Base-by-base conservation (phyloP, 2,888 invertebrate species). In the Rhogogaster chlorosoma region DNA sequence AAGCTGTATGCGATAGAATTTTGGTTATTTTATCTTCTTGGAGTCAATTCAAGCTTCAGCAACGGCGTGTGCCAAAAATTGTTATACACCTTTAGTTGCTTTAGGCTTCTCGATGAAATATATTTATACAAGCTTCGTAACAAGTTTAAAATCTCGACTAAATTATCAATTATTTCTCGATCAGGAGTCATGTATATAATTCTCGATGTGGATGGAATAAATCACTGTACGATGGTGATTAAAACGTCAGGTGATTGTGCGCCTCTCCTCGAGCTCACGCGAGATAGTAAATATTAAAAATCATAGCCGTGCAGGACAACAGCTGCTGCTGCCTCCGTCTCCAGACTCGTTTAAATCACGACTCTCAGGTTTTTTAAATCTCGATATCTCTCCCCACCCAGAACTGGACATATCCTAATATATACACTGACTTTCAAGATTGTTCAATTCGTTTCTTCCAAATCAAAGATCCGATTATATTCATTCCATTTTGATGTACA, bases 141-240 rank as follows among this genome's bases (percentile, higher is more conserved):
- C 12, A 7, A 61, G 26, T 61, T 61, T 26, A 61, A 61, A 32
- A 67, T 15, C 67, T 67, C 18, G 18, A 67, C 18, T 32, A 67
- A 67, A 67, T 67, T 67, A 67, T 67, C 67, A 29, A 67, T 67
- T 67, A 67, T 67, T 67, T 32, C 18, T 67, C 18, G 67, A 32
- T 67, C 32, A 67, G 15, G 67, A 67, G 67, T 67, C 67, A 32
- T 67, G 32, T 67, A 15, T 15, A 67, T 32, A 32, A 67, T 67
- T 32, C 67, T 18, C 6, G 32, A 67, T 15, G 29, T 67, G 32
- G 67, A 26, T 67, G 18, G 6, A 29, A 67, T 73, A 42, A 73
- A 73, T 73, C 71, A 42, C 42, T 73, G 71, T 22, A 73, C 71
- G 71, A 73, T 42, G 70, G 36, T 70, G 71, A 73, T 42, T 73